These are phyloP conservation scores for Microcebus murinus DNA, from an alignment of 2,113 vertebrate species.

Conservation along the genomic window DNA sequence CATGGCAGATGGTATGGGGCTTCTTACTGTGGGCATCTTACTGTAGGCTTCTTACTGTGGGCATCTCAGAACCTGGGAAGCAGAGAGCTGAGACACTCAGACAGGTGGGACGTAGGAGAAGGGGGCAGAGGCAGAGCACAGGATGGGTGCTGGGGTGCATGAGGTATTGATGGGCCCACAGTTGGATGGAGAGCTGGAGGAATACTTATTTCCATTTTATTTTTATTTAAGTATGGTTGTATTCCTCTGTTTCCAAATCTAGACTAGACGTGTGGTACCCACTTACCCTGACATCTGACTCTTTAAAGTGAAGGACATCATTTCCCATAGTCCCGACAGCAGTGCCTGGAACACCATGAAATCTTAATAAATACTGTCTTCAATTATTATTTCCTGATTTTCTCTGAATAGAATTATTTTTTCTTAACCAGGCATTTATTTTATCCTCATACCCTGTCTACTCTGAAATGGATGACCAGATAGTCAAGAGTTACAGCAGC, in stretches of 20 bases:
- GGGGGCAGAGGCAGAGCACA: background rate
- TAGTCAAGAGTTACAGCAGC: background rate
- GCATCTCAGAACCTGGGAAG: background rate
- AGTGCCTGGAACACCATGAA: background rate
- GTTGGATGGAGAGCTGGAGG: background rate
- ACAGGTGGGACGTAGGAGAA: background rate
- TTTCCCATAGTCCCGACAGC: background rate
- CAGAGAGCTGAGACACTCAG: background rate
- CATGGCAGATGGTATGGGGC: background rate
- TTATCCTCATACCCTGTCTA: background rate
- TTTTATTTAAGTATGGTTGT: background rate
- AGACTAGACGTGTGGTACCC: background rate
- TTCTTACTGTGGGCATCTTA: background rate
- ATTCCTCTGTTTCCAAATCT: background rate
- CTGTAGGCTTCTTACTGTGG: background rate
- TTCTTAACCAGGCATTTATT: background rate
- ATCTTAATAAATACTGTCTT: background rate
- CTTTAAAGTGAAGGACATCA: background rate
- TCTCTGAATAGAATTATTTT: background rate
- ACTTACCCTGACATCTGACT: background rate
- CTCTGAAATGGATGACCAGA: background rate
- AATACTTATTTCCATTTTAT: background rate
- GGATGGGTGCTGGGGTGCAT: rapidly evolving
- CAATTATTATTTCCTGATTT: slow-evolving; percentile 16
- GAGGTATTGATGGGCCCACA: background rate